Evolutionary conservation across 2,113 vertebrate genomes (phyloP).

Genomic region (Thalassarche chlororhynchos): DNA sequence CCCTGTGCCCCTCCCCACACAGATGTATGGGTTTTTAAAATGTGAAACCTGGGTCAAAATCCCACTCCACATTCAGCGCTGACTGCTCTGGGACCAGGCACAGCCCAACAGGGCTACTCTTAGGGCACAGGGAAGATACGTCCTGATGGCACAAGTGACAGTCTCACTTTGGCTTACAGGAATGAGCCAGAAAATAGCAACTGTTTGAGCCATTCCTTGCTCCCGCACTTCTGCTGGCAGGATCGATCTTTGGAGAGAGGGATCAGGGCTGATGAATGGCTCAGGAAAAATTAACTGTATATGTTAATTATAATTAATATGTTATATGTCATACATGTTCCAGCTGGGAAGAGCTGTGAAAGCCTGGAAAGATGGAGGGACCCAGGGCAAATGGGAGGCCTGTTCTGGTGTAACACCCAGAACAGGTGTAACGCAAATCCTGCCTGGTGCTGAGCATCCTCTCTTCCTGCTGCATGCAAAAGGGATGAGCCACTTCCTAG

Average conservation of each 20-base stretch:
- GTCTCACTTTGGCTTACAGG: not conserved
- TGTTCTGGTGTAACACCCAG: not conserved
- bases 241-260: too few species aligned
- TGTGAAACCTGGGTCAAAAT: not conserved
- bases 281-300: not conserved
- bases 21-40: not conserved
- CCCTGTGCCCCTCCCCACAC: not conserved
- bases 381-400: not conserved
- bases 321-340: not conserved
- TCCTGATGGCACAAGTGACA: not conserved
- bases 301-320: not conserved
- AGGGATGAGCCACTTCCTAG: not conserved
- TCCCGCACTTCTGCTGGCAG: not conserved
- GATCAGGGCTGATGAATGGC: not conserved
- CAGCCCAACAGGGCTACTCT: not conserved
- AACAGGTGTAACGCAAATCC: not conserved
- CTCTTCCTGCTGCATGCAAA: not conserved
- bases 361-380: not conserved
- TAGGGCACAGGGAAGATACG: not conserved
- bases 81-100: not conserved
- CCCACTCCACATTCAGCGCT: not conserved
- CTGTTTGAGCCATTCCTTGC: not conserved
- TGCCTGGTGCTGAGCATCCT: not conserved
- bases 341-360: not conserved
- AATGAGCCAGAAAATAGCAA: not conserved